Evolutionary conservation across 2,113 vertebrate genomes (phyloP), one percentile per base, ranked within the genome.

Genomic region (Verasper variegatus): DNA sequence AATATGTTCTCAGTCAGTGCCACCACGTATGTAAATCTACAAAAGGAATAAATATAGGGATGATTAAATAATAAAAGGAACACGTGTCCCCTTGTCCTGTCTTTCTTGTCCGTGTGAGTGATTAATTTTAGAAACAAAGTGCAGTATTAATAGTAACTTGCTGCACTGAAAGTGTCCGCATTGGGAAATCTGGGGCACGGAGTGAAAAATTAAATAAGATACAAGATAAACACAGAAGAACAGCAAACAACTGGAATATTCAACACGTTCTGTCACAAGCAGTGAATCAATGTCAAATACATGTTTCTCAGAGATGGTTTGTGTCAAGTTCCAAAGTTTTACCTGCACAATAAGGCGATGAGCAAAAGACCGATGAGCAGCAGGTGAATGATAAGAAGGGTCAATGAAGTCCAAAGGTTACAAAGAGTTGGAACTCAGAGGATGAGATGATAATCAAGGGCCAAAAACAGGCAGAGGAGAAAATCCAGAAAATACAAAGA

Each of bases 81-180:
- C 3, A 18, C 63, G 3, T 4, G n/a, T 65, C 24, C 62, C n/a
- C 51, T 20, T 54, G 20, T 49, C 45, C 45, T 49, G 45, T 49
- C 45, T 49, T 7, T 54, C 51, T 54, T n/a, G 51, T 54, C 51
- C 64, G 17, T 71, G 45, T 42, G 24, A 31, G 12, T 14, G 54
- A 66, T 62, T 82, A 72, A 73, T 71, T 83, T 74, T 81, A 81
- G 77, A 74, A 70, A 67, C 69, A 69, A 4, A 9, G 23, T 37
- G 61, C 13, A 26, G 42, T 79, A 81, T 83, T 86, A 74, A 84
- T 88, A 81, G 83, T 18, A 77, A 58, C 76, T 58, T 68, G 23
- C 21, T 49, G 62, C 65, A 57, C 40, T 68, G 69, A 37, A 61
- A 62, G 55, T 51, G 63, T 68, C 24, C 65, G 45, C 27, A 4